Conservation (phyloP, 2,797 vertebrate genomes). For the Rhodeus uyekii region DNA sequence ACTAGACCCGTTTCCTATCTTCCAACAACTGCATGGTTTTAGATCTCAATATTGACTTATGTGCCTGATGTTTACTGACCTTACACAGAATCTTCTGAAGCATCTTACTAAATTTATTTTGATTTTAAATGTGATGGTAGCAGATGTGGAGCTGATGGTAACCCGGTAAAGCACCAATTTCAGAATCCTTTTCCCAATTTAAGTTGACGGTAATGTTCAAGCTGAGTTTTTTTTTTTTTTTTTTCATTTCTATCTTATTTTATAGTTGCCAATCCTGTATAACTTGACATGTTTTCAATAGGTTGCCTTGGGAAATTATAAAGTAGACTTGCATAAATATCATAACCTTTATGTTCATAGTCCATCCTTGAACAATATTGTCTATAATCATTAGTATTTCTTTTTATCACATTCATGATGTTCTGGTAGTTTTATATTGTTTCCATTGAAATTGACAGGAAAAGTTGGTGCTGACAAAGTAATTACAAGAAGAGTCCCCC, state of each 20-base stretch:
- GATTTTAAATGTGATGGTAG: conserved; percentile 4
- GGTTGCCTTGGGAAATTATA: conserved; percentile 46
- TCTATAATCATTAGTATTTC: conserved; percentile 20
- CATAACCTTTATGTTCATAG: conserved; percentile 19
- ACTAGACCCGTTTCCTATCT: conserved; percentile 2
- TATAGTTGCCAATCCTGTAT: conserved; percentile 57
- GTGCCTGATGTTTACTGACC: conserved; percentile 36
- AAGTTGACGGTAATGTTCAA: conserved; percentile 48
- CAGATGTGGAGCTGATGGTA: background rate
- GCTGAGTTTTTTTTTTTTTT: conserved; percentile 28
- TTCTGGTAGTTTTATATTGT: conserved; percentile 40
- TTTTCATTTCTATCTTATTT: conserved; percentile 35
- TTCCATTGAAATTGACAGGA: background rate
- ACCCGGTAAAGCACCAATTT: background rate
- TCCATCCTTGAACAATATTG: background rate
- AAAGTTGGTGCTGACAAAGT: conserved; percentile 11
- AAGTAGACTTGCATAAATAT: conserved; percentile 24
- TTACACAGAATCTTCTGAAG: conserved; percentile 1
- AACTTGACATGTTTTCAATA: conserved; percentile 54
- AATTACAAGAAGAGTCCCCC: background rate
- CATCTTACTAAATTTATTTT: conserved; percentile 11
- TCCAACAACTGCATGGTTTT: conserved; percentile 35
- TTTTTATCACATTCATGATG: conserved; percentile 43
- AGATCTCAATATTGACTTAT: conserved; percentile 14
- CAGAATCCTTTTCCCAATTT: conserved; percentile 13